Percentiles rank a stretch among this genome's conserved stretches.
Conservation (phyloP, 2,113 vertebrate genomes). For the Mobula birostris region DNA sequence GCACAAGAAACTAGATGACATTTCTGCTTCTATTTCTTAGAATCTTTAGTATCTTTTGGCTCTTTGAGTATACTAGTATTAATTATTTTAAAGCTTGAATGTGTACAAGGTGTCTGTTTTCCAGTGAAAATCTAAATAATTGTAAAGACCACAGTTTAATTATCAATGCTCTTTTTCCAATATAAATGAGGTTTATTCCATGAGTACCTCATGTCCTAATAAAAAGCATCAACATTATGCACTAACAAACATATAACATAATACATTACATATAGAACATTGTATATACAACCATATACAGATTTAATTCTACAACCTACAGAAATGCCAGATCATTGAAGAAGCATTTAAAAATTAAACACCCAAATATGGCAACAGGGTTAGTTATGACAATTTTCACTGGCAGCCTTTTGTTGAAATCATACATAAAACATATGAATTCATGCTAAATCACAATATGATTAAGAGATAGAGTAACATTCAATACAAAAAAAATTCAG, state of each 20-base stretch:
- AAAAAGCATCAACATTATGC: slow-evolving; percentile 57
- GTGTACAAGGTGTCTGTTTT: slow-evolving; percentile 42
- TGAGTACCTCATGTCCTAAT: slow-evolving; percentile 55
- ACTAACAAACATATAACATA: slow-evolving; percentile 69
- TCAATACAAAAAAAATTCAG: neutral
- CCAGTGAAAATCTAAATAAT: slow-evolving; percentile 39
- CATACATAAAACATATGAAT: neutral
- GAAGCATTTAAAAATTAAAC: slow-evolving; percentile 32
- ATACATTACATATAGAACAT: slow-evolving; percentile 73
- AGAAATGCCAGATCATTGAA: slow-evolving; percentile 45
- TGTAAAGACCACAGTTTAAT: slow-evolving; percentile 42
- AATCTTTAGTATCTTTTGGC: slow-evolving; percentile 45
- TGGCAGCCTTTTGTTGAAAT: neutral
- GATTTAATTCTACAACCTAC: slow-evolving; percentile 63
- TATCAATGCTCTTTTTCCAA: slow-evolving; percentile 47
- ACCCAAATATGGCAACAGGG: slow-evolving; percentile 20
- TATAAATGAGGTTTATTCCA: slow-evolving; percentile 53
- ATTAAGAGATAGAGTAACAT: neutral
- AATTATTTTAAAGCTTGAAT: neutral
- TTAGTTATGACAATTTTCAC: slow-evolving; percentile 26
- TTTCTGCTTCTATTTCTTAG: neutral
- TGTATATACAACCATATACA: slow-evolving; percentile 79
- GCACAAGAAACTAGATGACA: no score
- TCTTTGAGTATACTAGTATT: slow-evolving; percentile 53
- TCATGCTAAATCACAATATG: slow-evolving; percentile 23